phyloP scores from a whole-genome alignment of 2,888 invertebrate species.

The Danaus chrysippus region DNA sequence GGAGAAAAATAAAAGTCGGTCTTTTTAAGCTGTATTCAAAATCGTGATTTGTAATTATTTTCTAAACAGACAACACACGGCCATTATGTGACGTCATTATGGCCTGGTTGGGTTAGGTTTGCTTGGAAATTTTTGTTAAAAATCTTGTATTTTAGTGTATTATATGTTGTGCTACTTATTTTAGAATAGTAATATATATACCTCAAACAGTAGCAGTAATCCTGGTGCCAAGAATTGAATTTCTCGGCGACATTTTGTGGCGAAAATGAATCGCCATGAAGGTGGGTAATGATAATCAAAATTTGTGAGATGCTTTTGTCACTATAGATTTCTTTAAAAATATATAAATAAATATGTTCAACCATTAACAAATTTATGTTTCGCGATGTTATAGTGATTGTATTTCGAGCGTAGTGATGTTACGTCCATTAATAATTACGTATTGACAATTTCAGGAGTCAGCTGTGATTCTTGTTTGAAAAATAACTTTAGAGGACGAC shows the following conservation, averaged over 20 bases:
- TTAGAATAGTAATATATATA: slow-evolving; percentile 77
- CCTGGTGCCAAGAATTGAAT: slow-evolving; percentile 72
- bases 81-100: slow-evolving; percentile 80
- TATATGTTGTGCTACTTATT: slow-evolving; percentile 79
- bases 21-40: slow-evolving; percentile 9
- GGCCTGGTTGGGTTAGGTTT: slow-evolving; percentile 86
- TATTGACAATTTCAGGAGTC: slow-evolving; percentile 87
- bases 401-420: slow-evolving; percentile 27
- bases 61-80: slow-evolving; percentile 40
- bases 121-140: slow-evolving; percentile 83
- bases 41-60: slow-evolving; percentile 24
- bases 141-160: slow-evolving; percentile 81
- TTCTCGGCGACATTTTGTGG: slow-evolving; percentile 69
- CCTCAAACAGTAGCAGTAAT: slow-evolving; percentile 70
- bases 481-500: slow-evolving; percentile 97
- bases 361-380: slow-evolving; percentile 13
- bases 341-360: slow-evolving; percentile 43
- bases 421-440: slow-evolving; percentile 44
- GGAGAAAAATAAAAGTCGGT: neutral
- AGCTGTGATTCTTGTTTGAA: slow-evolving; percentile 99
- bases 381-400: slow-evolving; percentile 23
- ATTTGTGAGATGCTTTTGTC: slow-evolving; percentile 76
- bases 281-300: slow-evolving; percentile 86
- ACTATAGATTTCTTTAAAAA: slow-evolving; percentile 60
- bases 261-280: slow-evolving; percentile 96